Conservation (phyloP, 1,140 invertebrate species). For the Lycorma delicatula region DNA sequence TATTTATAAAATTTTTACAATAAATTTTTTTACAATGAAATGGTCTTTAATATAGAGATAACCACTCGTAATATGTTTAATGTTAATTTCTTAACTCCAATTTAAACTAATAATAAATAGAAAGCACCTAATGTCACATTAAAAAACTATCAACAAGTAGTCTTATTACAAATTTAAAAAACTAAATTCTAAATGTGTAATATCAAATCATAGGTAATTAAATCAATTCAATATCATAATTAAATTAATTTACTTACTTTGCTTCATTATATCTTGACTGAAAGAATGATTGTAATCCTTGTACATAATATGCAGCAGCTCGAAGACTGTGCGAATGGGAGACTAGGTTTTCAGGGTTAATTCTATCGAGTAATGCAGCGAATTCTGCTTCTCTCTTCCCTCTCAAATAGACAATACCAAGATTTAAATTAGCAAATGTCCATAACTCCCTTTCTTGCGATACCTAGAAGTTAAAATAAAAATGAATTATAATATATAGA, state of each 20-base stretch:
- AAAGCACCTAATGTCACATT: too few species aligned
- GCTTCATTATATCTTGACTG: slow-evolving; percentile 92
- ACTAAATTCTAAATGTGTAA: slow-evolving; percentile 1
- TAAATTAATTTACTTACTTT: slow-evolving; percentile 62
- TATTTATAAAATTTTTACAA: too few species aligned
- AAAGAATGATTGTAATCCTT: slow-evolving; percentile 93
- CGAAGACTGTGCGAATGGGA: slow-evolving; percentile 80
- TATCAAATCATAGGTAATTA: slow-evolving; percentile 7
- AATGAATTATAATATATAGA: too few species aligned
- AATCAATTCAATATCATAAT: slow-evolving; percentile 12
- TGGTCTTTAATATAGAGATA: too few species aligned
- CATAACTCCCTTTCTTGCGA: slow-evolving; percentile 82
- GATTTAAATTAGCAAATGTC: slow-evolving; percentile 90
- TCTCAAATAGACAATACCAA: slow-evolving; percentile 91
- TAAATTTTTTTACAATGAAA: too few species aligned
- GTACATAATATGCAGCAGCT: slow-evolving; percentile 90
- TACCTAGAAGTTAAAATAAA: slow-evolving; percentile 51
- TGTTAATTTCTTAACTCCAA: too few species aligned
- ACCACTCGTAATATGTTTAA: too few species aligned
- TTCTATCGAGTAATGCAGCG: slow-evolving; percentile 73
- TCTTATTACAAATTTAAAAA: too few species aligned
- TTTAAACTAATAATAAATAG: too few species aligned
- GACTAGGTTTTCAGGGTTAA: slow-evolving; percentile 75
- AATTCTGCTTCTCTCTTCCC: slow-evolving; percentile 81
- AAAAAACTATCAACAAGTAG: too few species aligned